Conservation (phyloP, 2,888 invertebrate species). For the Trichopoda pennipes region DNA sequence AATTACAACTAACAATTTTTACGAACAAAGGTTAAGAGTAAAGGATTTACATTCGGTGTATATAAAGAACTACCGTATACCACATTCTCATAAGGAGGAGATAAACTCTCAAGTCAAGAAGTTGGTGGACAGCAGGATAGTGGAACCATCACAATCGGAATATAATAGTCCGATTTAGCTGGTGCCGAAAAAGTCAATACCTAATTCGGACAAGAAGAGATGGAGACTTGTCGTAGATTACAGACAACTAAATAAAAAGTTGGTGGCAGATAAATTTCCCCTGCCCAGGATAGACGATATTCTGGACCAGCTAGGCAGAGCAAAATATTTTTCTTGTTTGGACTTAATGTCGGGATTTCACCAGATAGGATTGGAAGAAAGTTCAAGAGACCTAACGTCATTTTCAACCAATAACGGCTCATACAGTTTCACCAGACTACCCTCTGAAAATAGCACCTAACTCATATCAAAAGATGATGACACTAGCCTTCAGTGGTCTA, state of each 20-base stretch:
- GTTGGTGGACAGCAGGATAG: neutral
- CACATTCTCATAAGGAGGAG: too few species aligned
- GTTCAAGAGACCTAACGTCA: neutral
- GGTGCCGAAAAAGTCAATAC: neutral
- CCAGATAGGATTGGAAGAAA: too few species aligned
- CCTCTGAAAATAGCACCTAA: too few species aligned
- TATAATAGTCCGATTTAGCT: neutral
- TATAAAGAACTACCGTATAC: neutral
- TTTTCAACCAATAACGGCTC: neutral
- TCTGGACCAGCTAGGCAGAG: neutral
- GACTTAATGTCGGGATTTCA: neutral
- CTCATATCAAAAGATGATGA: neutral
- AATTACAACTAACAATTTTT: too few species aligned
- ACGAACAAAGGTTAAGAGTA: too few species aligned
- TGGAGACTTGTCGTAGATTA: too few species aligned
- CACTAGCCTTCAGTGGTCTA: neutral
- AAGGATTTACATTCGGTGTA: neutral
- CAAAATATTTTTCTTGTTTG: neutral
- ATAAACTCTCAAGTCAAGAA: neutral
- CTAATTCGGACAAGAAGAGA: neutral
- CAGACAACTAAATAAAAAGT: too few species aligned
- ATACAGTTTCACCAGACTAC: neutral
- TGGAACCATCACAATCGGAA: neutral
- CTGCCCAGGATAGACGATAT: too few species aligned
- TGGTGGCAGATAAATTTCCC: too few species aligned